A percentile compares a stretch with the other conserved stretches of the same genome.
Conservation (phyloP, 1,140 invertebrate genomes). For the Homarus americanus region DNA sequence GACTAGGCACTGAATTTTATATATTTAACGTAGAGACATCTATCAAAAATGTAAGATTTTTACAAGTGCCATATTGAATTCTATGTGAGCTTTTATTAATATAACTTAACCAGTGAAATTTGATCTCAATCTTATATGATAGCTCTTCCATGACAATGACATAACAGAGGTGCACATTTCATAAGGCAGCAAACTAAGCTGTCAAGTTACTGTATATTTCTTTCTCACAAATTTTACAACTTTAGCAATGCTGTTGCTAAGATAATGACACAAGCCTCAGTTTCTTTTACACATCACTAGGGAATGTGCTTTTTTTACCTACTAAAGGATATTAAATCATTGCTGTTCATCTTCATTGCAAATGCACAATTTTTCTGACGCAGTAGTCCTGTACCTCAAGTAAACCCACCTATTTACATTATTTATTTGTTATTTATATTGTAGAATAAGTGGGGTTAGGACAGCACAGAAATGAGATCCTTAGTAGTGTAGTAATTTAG, state of each 20-base stretch:
- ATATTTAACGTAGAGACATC: not conserved
- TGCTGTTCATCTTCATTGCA: conserved; percentile 41
- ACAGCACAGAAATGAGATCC: conserved; percentile 68
- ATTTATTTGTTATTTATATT: conserved; percentile 73
- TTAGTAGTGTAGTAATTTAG: conserved; percentile 60
- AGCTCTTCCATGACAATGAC: conserved; percentile 68
- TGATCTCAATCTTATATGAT: conserved; percentile 57
- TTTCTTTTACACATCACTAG: conserved; percentile 12
- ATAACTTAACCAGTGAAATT: conserved; percentile 54
- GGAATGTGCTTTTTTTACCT: conserved; percentile 35
- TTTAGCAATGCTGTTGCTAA: conserved; percentile 32
- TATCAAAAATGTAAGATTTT: not conserved
- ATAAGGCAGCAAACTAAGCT: conserved; percentile 26
- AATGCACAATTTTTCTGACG: conserved; percentile 47
- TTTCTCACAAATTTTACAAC: conserved; percentile 18
- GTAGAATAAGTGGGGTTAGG: conserved; percentile 71
- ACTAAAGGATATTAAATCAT: conserved; percentile 24
- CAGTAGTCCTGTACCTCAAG: conserved; percentile 64
- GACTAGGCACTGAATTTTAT: conserved; percentile 46
- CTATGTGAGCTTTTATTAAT: conserved; percentile 27
- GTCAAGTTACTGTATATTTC: conserved; percentile 25
- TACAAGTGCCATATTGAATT: conserved; percentile 52
- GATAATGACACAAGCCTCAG: not conserved
- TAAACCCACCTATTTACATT: conserved; percentile 62
- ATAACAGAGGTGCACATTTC: conserved; percentile 1